Percentiles rank a stretch among this genome's conserved stretches.
phyloP scores from a whole-genome alignment of 2,888 invertebrate genomes.

The Bhutanitis thaidina region DNA sequence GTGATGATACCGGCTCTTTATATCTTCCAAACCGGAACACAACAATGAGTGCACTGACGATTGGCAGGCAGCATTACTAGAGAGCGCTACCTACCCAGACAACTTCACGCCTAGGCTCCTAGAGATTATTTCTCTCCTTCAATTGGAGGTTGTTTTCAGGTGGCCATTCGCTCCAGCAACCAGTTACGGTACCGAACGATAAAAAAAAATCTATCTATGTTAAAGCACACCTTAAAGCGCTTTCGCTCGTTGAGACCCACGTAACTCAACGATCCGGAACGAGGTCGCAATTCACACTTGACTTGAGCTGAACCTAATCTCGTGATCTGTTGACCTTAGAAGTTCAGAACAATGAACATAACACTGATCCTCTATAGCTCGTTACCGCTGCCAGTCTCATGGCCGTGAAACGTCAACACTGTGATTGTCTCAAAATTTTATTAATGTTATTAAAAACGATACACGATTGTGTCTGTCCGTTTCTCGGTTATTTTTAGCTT shows the following conservation, averaged over 20 bases:
- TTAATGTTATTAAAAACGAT: conserved; percentile 1
- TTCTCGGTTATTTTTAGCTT: neutral
- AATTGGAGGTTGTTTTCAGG: no score
- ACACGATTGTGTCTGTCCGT: neutral
- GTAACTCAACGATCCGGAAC: neutral
- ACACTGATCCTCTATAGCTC: conserved; percentile 12
- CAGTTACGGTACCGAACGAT: no score
- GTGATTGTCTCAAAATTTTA: conserved; percentile 20
- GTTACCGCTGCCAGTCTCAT: conserved; percentile 34
- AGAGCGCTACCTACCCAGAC: no score
- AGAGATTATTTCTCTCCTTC: no score
- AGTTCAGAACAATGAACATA: conserved; percentile 21
- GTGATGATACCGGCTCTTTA: no score
- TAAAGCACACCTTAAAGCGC: neutral
- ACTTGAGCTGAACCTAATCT: conserved; percentile 15
- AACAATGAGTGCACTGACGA: no score
- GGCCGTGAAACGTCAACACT: conserved; percentile 37
- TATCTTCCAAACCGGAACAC: no score
- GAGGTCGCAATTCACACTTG: conserved; percentile 4
- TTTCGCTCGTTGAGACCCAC: conserved; percentile 1
- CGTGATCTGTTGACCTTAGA: conserved; percentile 22
- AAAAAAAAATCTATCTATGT: no score
- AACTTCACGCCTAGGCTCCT: no score
- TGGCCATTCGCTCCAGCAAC: no score
- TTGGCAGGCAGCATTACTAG: no score